A percentile compares a stretch with the other conserved stretches of the same genome.
These are phyloP conservation scores for Sylvicapra grimmia DNA, from an alignment of 2,113 vertebrate genomes.

Conservation along the genomic window DNA sequence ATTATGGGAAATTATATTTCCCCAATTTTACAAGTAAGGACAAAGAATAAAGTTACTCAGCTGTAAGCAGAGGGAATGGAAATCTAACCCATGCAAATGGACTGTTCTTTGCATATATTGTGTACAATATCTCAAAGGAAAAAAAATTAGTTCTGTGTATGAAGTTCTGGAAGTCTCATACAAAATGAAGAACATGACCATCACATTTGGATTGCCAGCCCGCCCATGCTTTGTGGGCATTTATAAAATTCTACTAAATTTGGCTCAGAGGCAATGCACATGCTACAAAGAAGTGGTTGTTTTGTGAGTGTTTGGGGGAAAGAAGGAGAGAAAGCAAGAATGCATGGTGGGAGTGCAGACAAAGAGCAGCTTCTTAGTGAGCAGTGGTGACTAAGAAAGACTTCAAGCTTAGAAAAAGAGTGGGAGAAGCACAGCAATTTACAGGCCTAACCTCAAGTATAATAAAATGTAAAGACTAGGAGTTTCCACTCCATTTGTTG, in stretches of 20 bases:
- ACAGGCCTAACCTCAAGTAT: neutral
- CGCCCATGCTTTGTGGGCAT: neutral
- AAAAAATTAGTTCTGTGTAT: neutral
- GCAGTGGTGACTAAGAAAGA: neutral
- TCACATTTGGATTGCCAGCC: neutral
- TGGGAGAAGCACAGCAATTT: neutral
- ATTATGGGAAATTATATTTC: neutral
- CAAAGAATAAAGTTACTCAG: neutral
- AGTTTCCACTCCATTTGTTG: neutral
- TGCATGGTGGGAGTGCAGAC: slow-evolving; percentile 51
- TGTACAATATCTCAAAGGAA: neutral
- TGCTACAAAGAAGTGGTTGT: slow-evolving; percentile 54
- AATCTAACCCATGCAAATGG: neutral
- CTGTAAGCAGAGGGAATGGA: neutral
- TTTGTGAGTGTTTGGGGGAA: slow-evolving; percentile 39
- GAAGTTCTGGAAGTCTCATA: neutral
- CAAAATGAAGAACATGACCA: neutral
- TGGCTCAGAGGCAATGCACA: neutral
- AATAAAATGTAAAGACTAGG: neutral
- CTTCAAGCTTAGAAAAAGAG: neutral
- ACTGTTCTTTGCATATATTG: neutral
- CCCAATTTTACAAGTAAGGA: neutral
- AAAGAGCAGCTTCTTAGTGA: slow-evolving; percentile 39
- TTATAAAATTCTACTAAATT: slow-evolving; percentile 46
- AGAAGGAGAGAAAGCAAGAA: slow-evolving; percentile 48